Evolutionary conservation across 2,113 vertebrate genomes (phyloP).

Genomic region (Alethe diademata): DNA sequence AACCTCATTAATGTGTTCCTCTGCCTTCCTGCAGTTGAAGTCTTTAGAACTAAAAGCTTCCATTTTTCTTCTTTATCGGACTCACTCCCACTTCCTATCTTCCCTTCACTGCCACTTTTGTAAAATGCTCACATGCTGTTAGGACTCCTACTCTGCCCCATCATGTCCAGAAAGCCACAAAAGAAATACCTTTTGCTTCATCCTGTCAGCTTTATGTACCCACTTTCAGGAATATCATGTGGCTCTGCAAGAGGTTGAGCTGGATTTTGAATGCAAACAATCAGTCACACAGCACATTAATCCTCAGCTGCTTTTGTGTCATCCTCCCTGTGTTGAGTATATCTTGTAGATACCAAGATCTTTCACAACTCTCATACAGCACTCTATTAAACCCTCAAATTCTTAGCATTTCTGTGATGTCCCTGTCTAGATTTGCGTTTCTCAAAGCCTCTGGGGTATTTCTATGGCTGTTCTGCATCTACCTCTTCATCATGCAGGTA

Average conservation of each 20-base stretch:
- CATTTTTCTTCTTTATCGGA: background rate
- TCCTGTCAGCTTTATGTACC: background rate
- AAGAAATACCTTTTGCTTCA: conserved; percentile 9
- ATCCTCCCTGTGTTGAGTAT: background rate
- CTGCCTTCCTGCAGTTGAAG: conserved; percentile 15
- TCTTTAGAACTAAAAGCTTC: conserved; percentile 17
- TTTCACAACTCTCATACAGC: background rate
- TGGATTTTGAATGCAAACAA: background rate
- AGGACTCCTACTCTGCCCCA: background rate
- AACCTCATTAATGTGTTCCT: conserved; percentile 45
- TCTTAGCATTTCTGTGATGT: background rate
- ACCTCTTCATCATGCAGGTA: conserved; percentile 1
- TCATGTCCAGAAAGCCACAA: background rate
- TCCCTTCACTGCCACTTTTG: background rate
- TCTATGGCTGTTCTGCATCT: background rate
- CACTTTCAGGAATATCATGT: background rate
- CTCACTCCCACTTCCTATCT: background rate
- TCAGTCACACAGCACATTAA: background rate
- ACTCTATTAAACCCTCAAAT: background rate
- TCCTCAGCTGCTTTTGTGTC: conserved; percentile 11
- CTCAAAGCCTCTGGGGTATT: background rate
- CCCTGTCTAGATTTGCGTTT: background rate
- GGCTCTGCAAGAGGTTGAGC: background rate
- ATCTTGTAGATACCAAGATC: background rate
- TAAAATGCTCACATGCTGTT: conserved; percentile 25